Percentiles rank a stretch among this genome's conserved stretches.
phyloP scores from a whole-genome alignment of 2,797 vertebrate genomes.

The Perodicticus potto region DNA sequence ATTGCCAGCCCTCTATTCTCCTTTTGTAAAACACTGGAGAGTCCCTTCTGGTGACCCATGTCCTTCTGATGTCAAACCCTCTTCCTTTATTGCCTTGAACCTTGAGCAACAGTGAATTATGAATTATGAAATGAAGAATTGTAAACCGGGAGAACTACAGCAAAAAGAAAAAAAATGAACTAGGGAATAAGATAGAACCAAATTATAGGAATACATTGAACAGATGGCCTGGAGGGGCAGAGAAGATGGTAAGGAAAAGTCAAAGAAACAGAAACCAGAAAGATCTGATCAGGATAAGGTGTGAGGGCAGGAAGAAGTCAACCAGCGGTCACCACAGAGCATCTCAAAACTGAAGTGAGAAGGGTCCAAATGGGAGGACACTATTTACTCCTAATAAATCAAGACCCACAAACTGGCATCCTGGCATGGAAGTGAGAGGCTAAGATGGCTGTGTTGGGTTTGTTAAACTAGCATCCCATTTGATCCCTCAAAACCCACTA shows the following conservation, averaged over 20 bases:
- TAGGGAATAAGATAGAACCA: neutral
- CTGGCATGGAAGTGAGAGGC: neutral
- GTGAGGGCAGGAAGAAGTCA: neutral
- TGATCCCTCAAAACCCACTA: neutral
- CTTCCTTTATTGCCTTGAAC: neutral
- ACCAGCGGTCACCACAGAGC: neutral
- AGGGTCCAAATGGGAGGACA: neutral
- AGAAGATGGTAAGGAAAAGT: neutral
- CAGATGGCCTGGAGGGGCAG: neutral
- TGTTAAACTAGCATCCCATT: neutral
- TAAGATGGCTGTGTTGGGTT: neutral
- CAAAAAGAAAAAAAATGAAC: conserved; percentile 39
- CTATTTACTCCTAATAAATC: neutral
- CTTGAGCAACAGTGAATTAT: neutral
- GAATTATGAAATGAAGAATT: neutral
- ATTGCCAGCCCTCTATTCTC: neutral
- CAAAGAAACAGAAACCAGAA: conserved; percentile 25
- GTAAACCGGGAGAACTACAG: neutral
- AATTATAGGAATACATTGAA: neutral
- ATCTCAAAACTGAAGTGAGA: neutral
- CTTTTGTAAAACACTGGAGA: neutral
- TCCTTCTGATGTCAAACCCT: neutral
- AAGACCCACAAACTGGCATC: neutral
- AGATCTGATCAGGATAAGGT: neutral
- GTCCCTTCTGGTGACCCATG: neutral